A percentile compares a stretch with the other conserved stretches of the same genome.
phyloP scores from a whole-genome alignment of 2,113 vertebrate species.

The Psittacara wagleri region DNA sequence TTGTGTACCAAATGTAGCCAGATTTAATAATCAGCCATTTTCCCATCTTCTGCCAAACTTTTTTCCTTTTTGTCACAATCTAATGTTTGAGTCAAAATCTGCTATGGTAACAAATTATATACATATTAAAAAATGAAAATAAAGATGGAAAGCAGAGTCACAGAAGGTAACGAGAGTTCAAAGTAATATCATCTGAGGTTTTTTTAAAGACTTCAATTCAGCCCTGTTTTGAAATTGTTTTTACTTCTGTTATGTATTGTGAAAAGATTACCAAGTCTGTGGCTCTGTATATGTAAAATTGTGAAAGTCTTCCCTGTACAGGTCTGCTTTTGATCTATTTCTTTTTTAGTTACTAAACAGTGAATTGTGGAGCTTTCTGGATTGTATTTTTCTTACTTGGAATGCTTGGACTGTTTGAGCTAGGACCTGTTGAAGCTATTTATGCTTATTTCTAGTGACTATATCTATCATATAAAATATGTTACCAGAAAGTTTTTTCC shows the following conservation, averaged over 20 bases:
- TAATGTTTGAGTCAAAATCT: constrained; percentile 51
- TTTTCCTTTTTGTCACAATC: not conserved
- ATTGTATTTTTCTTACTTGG: not conserved
- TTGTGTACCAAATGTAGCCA: constrained; percentile 56
- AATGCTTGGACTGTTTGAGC: not conserved
- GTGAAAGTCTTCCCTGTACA: not conserved
- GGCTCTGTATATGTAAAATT: not conserved
- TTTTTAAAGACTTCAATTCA: constrained; percentile 32
- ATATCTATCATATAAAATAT: not conserved
- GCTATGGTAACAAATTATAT: constrained; percentile 52
- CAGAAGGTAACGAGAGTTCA: constrained; percentile 59
- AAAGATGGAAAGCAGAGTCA: constrained; percentile 45
- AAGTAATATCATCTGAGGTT: constrained; percentile 21
- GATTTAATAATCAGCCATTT: constrained; percentile 51
- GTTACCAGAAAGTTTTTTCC: not conserved
- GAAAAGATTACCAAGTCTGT: not conserved
- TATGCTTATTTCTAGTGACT: not conserved
- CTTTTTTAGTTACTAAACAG: constrained; percentile 5
- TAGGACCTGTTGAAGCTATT: not conserved
- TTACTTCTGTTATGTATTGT: constrained; percentile 19
- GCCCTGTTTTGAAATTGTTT: not conserved
- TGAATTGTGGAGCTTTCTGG: not conserved
- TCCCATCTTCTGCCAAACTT: constrained; percentile 38
- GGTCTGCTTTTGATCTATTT: constrained; percentile 3
- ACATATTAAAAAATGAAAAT: constrained; percentile 48